These are phyloP conservation scores for human (Homo sapiens) DNA, from an alignment of 2,113 vertebrate genomes.

Conservation along the genomic window DNA sequence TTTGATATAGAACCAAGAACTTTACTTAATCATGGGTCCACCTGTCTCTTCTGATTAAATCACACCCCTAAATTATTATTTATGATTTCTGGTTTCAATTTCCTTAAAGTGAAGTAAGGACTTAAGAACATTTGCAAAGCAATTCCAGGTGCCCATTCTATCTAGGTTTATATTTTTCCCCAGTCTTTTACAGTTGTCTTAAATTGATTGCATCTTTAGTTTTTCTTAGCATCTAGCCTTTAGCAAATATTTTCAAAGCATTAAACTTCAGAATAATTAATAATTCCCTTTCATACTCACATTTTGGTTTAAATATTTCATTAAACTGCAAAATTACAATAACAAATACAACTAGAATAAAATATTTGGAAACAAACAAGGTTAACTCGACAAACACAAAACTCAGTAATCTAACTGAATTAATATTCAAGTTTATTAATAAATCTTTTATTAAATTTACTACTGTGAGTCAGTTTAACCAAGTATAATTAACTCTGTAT, in stretches of 20 bases:
- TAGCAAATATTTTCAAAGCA: background rate
- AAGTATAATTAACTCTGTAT: background rate
- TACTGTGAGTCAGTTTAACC: background rate
- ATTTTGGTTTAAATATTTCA: background rate
- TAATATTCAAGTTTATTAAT: background rate
- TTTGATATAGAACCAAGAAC: background rate
- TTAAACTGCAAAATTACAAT: background rate
- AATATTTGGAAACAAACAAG: conserved; percentile 40
- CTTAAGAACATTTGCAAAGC: background rate
- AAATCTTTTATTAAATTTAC: background rate
- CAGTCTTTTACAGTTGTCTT: background rate
- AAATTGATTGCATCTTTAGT: background rate
- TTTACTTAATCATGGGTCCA: conserved; percentile 11
- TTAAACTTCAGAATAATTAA: background rate
- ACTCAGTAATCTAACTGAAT: background rate
- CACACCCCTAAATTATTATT: background rate
- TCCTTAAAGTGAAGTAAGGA: background rate
- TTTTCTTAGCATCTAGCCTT: background rate
- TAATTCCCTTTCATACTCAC: background rate
- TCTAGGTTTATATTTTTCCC: background rate
- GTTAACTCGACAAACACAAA: background rate
- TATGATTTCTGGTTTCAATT: background rate
- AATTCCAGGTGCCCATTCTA: background rate
- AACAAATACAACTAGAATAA: background rate
- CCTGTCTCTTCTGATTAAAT: background rate